Conservation (phyloP, 2,113 vertebrate species). For the Oreochromis tanganicae region DNA sequence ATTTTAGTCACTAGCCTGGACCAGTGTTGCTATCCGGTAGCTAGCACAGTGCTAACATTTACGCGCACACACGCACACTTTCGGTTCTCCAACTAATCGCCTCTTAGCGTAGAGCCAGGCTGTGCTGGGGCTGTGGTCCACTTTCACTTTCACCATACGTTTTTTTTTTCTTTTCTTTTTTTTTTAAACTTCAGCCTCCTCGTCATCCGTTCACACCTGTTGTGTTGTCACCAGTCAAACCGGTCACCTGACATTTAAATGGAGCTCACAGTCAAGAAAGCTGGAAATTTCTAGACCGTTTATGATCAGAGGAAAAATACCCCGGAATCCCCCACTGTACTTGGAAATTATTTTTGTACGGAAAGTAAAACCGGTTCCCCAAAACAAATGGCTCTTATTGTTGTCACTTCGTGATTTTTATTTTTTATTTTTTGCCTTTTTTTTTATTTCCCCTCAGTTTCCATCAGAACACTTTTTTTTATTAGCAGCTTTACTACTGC, state of each 20-base stretch:
- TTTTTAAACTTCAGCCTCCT: background rate
- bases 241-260: background rate
- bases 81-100: conserved; percentile 16
- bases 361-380: background rate
- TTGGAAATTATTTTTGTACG: background rate
- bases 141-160: conserved; percentile 44
- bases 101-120: background rate
- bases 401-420: background rate
- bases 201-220: conserved; percentile 41
- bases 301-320: background rate
- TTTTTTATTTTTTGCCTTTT: background rate
- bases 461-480: background rate
- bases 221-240: conserved; percentile 22
- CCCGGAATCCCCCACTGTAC: background rate
- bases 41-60: conserved; percentile 54
- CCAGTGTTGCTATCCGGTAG: conserved; percentile 31
- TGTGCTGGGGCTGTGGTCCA: background rate
- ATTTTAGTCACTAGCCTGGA: background rate
- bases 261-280: background rate
- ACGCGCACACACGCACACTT: conserved; percentile 16
- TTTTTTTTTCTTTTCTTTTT: background rate
- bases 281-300: background rate
- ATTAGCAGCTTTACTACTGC: background rate
- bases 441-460: background rate
- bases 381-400: background rate